A percentile compares a stretch with the other conserved stretches of the same genome.
phyloP scores from a whole-genome alignment of 2,888 invertebrate species.

The Drosophila neonasuta region DNA sequence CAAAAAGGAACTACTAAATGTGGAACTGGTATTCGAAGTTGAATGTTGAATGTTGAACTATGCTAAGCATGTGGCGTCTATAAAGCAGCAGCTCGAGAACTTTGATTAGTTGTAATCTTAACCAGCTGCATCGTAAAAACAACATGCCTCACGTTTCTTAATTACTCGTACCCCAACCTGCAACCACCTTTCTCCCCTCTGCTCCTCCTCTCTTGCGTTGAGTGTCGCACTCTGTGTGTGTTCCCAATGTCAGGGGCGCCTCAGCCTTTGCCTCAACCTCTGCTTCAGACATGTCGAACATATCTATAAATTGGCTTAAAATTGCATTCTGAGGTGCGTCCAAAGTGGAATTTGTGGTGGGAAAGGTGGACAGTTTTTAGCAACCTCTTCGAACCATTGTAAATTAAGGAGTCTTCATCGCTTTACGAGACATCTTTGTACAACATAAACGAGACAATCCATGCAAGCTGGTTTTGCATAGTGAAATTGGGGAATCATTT shows the following conservation, averaged over 20 bases:
- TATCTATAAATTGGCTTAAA: constrained; percentile 54
- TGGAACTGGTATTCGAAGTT: constrained; percentile 23
- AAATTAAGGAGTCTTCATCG: not conserved
- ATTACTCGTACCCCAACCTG: constrained; percentile 30
- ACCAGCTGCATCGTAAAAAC: constrained; percentile 61
- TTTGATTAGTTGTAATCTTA: constrained; percentile 69
- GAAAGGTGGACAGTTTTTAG: constrained; percentile 7
- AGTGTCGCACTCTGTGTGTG: constrained; percentile 24
- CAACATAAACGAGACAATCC: not conserved
- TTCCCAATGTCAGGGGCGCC: constrained; percentile 31
- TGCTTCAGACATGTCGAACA: constrained; percentile 27
- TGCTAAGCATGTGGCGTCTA: constrained; percentile 63
- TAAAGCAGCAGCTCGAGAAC: constrained; percentile 42
- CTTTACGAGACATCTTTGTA: not conserved
- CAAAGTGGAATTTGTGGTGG: constrained; percentile 19
- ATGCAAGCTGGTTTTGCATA: not conserved
- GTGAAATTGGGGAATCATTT: no score
- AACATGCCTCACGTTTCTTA: constrained; percentile 40
- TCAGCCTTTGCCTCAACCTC: not conserved
- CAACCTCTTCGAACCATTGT: not conserved
- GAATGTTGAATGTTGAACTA: constrained; percentile 55
- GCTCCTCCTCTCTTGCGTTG: not conserved
- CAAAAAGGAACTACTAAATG: constrained; percentile 6
- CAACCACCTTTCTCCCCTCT: not conserved
- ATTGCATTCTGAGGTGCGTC: constrained; percentile 44